Percentiles rank a stretch among this genome's conserved stretches.
These are phyloP conservation scores for Andrena camellia DNA, from an alignment of 2,888 invertebrate genomes.

Conservation along the genomic window DNA sequence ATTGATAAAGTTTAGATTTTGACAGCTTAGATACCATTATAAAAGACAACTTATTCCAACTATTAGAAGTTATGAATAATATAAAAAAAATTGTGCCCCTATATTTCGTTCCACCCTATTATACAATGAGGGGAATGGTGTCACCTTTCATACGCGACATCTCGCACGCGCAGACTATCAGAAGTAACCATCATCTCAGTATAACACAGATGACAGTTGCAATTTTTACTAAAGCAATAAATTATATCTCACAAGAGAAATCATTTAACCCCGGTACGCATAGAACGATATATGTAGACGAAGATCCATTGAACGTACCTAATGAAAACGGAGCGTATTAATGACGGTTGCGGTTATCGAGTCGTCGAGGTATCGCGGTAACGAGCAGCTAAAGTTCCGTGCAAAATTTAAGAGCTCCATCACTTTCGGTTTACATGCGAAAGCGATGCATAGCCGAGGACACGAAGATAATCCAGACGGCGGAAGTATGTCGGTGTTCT, in stretches of 20 bases:
- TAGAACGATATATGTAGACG: neutral
- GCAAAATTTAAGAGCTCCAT: conserved; percentile 60
- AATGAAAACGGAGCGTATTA: neutral
- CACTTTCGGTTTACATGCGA: conserved; percentile 62
- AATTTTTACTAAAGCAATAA: neutral
- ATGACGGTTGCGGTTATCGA: conserved; percentile 29
- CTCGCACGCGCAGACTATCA: too few species aligned
- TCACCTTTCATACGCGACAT: too few species aligned
- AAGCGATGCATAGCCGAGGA: conserved; percentile 61
- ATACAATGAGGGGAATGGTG: too few species aligned
- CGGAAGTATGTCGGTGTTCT: conserved; percentile 57
- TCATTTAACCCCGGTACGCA: neutral
- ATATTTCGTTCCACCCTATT: too few species aligned
- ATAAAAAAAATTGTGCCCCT: too few species aligned
- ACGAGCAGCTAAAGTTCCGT: conserved; percentile 51
- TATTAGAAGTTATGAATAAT: too few species aligned
- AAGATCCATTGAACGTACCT: neutral
- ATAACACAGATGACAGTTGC: neutral
- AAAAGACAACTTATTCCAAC: too few species aligned
- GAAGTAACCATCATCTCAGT: too few species aligned
- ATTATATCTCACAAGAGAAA: neutral
- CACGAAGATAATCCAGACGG: conserved; percentile 65
- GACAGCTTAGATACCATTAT: too few species aligned
- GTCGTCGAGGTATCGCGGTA: conserved; percentile 32
- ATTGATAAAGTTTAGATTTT: too few species aligned